Base-by-base conservation (phyloP, 2,797 vertebrate species). In the Otolemur crassicaudatus region DNA sequence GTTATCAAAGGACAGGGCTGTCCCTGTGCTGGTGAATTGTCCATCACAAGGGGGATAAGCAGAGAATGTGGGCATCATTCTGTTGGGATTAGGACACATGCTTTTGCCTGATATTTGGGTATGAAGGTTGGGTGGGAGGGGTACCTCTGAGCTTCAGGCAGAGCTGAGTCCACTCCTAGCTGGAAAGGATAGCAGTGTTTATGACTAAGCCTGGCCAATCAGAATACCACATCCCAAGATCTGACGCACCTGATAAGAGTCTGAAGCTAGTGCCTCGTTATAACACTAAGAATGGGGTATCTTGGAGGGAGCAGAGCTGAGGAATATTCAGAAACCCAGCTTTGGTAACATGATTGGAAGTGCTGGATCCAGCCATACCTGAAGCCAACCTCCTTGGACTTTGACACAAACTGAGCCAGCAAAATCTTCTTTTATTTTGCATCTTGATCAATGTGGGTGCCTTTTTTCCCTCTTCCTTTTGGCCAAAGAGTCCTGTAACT, bases 351-450 rank as follows among this genome's bases (percentile, higher is more conserved):
- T 0, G 2, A 2, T 34, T 34, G 60, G 11, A 69, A 60, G 3
- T 16, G 43, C 87, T 94, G 43, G 76, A 82, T 95, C 80, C 80
- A 93, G 91, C 86, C 76, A 17, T 8, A 81, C 60, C 91, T 96
- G 94, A 96, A 91, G 83, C 75, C 16, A 61, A 75, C 3, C 63
- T 82, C n/a, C 43, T 88, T 43, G 58, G 31, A 77, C 72, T 92
- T 77, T 23, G 6, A 90, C 23, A 49, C 29, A 37, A 95, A 46
- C 40, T 43, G 22, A 87, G 40, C 81, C 53, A 58, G 76, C 70
- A 53, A 90, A 49, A 43, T 4, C 14, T 37, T n/a, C 2, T 7
- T 88, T 72, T 69, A 14, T 31, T 83, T 91, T 90, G 87, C 29
- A 61, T 80, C 43, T 49, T 94, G 69, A 73, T 95, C 23, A 79